Conservation (phyloP, 2,888 invertebrate genomes). For the Microctonus aethiopoides region DNA sequence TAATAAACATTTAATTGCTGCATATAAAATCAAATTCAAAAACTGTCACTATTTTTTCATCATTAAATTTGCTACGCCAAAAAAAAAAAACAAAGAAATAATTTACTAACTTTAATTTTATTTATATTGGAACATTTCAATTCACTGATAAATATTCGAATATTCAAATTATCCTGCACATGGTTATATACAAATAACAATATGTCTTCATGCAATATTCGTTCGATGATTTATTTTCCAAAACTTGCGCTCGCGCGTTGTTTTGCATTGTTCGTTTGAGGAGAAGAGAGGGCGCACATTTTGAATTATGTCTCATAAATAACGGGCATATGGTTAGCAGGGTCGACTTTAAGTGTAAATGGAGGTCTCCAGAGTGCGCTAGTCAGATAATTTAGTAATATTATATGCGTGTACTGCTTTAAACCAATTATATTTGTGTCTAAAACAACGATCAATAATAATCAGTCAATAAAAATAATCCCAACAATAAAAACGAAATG, state of each 20-base stretch:
- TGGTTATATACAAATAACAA: neutral
- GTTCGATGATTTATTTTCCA: constrained; percentile 20
- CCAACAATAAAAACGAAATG: constrained; percentile 35
- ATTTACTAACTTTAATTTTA: no score
- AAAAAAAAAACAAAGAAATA: no score
- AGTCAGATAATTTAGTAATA: constrained; percentile 49
- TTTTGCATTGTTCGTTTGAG: constrained; percentile 16
- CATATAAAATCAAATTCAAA: no score
- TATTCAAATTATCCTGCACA: neutral
- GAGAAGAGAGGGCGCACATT: constrained; percentile 6
- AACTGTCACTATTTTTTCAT: no score
- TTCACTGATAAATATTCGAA: neutral
- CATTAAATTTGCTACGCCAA: no score
- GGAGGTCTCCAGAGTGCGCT: constrained; percentile 26
- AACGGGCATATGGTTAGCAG: constrained; percentile 30
- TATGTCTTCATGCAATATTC: neutral
- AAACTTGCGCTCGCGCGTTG: neutral
- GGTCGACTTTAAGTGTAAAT: constrained; percentile 35
- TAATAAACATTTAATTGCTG: no score
- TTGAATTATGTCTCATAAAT: constrained; percentile 35
- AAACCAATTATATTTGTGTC: constrained; percentile 19
- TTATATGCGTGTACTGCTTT: constrained; percentile 43
- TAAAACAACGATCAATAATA: constrained; percentile 49
- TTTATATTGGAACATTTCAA: no score
- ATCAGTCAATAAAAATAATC: constrained; percentile 43